These are phyloP conservation scores for Charadrius vociferus DNA, from an alignment of 2,113 vertebrate genomes.

Conservation along the genomic window DNA sequence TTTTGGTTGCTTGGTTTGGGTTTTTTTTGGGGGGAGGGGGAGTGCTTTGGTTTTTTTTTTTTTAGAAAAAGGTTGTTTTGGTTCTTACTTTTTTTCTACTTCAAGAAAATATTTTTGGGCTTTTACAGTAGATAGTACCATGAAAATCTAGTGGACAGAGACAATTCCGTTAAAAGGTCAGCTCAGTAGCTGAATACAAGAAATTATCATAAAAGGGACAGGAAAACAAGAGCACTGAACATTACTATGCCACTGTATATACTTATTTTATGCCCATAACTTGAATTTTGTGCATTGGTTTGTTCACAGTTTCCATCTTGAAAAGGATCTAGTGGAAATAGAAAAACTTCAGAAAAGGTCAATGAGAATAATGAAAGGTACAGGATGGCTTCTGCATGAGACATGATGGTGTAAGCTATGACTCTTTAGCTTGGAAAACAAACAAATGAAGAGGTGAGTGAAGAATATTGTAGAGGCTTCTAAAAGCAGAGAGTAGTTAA, in stretches of 20 bases:
- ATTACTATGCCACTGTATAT: not conserved
- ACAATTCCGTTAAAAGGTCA: not conserved
- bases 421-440: not conserved
- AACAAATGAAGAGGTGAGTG: not conserved
- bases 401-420: not conserved
- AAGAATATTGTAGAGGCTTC: not conserved
- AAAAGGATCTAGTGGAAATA: not conserved
- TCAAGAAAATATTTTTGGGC: not conserved
- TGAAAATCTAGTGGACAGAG: not conserved
- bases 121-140: not conserved
- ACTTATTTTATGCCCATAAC: not conserved
- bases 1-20: not conserved
- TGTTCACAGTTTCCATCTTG: not conserved
- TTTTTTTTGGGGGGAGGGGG: fast-evolving
- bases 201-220: not conserved
- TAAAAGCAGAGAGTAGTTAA: not conserved
- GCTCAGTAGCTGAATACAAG: not conserved
- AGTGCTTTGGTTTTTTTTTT: not conserved
- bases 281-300: not conserved
- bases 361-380: not conserved
- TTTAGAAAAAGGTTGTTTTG: not conserved
- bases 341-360: not conserved
- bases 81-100: not conserved
- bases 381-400: not conserved
- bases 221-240: not conserved